Evolutionary conservation across 2,113 vertebrate genomes (phyloP).

Genomic region (Bubo scandiacus): DNA sequence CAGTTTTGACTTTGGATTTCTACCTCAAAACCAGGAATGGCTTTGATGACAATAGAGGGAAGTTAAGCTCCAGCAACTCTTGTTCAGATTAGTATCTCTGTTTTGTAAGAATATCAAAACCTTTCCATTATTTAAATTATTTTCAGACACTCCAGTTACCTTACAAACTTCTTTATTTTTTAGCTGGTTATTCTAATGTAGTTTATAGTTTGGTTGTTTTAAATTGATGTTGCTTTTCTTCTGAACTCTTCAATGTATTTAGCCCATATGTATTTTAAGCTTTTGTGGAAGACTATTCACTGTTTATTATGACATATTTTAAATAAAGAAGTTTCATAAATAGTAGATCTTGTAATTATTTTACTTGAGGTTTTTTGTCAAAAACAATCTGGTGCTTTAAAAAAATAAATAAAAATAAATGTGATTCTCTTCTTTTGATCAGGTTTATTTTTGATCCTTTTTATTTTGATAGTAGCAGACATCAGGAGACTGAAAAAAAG

Average conservation of each 20-base stretch:
- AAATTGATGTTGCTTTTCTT: constrained; percentile 64
- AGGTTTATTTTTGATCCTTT: background rate
- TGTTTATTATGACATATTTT: constrained; percentile 71
- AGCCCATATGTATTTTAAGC: constrained; percentile 68
- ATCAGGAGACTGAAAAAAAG: background rate
- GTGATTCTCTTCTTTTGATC: background rate
- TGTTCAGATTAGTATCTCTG: background rate
- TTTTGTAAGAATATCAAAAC: background rate
- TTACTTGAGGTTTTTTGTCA: background rate
- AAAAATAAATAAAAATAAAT: background rate
- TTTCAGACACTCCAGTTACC: background rate
- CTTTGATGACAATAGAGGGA: background rate
- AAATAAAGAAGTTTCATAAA: constrained; percentile 59
- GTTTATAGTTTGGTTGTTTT: constrained; percentile 29
- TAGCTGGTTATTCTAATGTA: background rate
- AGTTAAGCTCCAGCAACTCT: background rate
- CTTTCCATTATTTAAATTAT: background rate
- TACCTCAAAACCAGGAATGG: background rate
- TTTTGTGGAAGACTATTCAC: constrained; percentile 63
- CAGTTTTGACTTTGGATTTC: background rate
- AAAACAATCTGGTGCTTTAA: background rate
- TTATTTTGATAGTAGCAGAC: background rate
- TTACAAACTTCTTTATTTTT: background rate
- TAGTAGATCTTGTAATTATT: background rate
- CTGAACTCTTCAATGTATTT: constrained; percentile 69